Evolutionary conservation across 2,113 vertebrate species (phyloP), one percentile per base, ranked within the genome.

Genomic region (Pollimyrus isidori): DNA sequence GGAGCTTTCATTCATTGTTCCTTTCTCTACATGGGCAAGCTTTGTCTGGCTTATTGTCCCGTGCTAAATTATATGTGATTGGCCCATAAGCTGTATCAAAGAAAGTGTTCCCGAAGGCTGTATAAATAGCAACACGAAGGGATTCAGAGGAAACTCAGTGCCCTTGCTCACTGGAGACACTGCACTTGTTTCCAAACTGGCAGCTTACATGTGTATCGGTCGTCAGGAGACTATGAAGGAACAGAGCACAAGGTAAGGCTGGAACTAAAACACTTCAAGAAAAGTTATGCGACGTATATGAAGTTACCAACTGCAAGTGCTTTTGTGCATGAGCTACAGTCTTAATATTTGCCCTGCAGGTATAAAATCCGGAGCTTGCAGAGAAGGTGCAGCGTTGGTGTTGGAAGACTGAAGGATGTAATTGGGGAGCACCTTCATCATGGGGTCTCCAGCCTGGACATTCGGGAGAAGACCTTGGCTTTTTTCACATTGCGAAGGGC

Each of bases 381-480:
- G 92, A 94, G 91, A 90, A 95, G 95, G 76, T 96, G 95, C 91
- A 91, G 92, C 92, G 93, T 52, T 0, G 94, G 93, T 13, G 90
- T 96, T 90, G 95, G 96, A 90, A 95, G 94, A 82, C 91, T 96
- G 91, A 96, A 93, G 92, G 91, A 92, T 39, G 92, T 94, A 82
- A 90, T 95, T 2, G 95, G 87, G 87, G 95, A 93, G 0, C 94
- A 95, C 56, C 91, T 95, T 49, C 93, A 95, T 86, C 93, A 91
- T 0, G 94, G 95, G 0, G 91, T 95, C 89, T 93, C 94, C 0
- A n/a, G 93, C 0, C 88, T 94, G 19, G 95, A 96, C 48, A 89
- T 96, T 87, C 89, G 95, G 92, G 96, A 96, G 89, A 96, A 95
- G 90, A 95, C 94, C 0, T 92, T 94, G 90, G 94, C 90, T 7